These are phyloP conservation scores for Zoroaster sp. DNA, from an alignment of 53 echinoderm and acorn worm genomes.

Conservation along the genomic window DNA sequence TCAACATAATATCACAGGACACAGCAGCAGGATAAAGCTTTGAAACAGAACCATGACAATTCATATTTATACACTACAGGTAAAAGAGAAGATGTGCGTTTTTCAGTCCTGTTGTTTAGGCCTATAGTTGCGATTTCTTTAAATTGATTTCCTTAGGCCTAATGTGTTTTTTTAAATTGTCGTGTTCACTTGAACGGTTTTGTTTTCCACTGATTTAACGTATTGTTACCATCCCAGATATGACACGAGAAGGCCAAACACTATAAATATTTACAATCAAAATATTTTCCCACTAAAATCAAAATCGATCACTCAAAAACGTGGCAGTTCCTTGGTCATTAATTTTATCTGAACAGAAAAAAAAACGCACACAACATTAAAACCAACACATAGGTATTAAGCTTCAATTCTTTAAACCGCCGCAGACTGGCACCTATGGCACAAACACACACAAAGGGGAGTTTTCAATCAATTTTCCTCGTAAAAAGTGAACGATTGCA, in stretches of 20 bases:
- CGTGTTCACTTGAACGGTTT: no score
- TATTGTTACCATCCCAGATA: background rate
- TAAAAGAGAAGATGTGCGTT: no score
- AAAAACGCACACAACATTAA: background rate
- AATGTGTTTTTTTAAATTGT: no score
- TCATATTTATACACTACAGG: no score
- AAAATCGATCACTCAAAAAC: background rate
- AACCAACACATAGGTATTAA: background rate
- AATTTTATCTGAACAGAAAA: background rate
- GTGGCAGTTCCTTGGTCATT: background rate
- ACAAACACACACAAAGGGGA: slow-evolving; percentile 12
- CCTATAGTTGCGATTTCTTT: no score
- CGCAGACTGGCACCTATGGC: background rate
- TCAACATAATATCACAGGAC: no score
- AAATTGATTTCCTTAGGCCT: no score
- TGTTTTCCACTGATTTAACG: no score
- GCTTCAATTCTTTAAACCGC: background rate
- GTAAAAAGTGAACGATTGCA: background rate
- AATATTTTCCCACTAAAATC: background rate
- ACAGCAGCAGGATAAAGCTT: no score
- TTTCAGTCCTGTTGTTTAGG: no score
- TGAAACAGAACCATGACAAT: no score
- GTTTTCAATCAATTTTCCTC: slow-evolving; percentile 13
- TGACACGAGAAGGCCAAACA: background rate
- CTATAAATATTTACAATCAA: background rate